Evolutionary conservation across 2,113 vertebrate genomes (phyloP), one percentile per base, ranked within the genome.

Genomic region (Microcebus murinus): DNA sequence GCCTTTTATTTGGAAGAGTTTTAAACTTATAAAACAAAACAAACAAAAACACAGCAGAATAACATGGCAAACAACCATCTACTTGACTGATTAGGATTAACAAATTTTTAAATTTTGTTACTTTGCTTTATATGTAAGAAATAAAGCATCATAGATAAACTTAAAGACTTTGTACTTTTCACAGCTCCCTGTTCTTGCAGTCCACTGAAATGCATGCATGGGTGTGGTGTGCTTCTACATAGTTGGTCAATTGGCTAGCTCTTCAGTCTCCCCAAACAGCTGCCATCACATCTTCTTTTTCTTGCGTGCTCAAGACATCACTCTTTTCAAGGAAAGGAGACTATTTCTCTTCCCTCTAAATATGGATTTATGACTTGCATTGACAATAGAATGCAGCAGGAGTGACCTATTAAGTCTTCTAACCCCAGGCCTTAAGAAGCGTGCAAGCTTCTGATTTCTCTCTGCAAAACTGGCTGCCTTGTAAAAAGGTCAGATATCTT

Each of bases 51-150:
- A 42, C 42, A 61, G 9, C 31, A 95, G 82, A 76, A 74, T 90
- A 39, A 80, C 18, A 67, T 11, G n/a, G 42, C 52, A 92, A 87
- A 70, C 18, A 59, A 45, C 8, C 15, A 57, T 45, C 9, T 48
- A 77, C 10, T 89, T 34, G 70, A 31, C 23, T 89, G 57, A 48
- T 73, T 86, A 90, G 25, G 80, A 90, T 76, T 36, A 90, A 67
- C 25, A 96, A 59, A 94, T 93, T 95, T 76, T 89, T 71, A 93
- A 63, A 96, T 84, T 71, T 34, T 63, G 39, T 73, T 82, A 29
- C 21, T 48, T 91, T 82, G 23, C 29, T 61, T 93, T 68, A 27
- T 20, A n/a, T 20, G 20, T 68, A 55, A 76, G 52, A 91, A 91
- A 67, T 8, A 77, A 92, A 89, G 57, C 6, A 70, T 18, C 55